A percentile compares a stretch with the other conserved stretches of the same genome.
phyloP scores from a whole-genome alignment of 1,140 invertebrate species.

The Eupeodes corollae region DNA sequence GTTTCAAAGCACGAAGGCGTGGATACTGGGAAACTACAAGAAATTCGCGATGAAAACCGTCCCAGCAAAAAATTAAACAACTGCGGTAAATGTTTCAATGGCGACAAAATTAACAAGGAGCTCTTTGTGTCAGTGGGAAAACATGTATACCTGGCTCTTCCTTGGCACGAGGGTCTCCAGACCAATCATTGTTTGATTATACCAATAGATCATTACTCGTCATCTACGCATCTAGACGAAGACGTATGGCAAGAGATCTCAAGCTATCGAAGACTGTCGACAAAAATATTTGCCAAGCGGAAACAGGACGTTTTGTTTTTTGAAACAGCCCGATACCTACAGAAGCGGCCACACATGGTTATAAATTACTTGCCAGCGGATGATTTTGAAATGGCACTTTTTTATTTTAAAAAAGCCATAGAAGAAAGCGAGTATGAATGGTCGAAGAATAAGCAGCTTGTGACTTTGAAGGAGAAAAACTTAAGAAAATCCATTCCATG shows the following conservation, averaged over 20 bases:
- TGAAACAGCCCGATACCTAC: constrained; percentile 68
- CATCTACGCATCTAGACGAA: constrained; percentile 77
- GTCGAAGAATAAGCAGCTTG: constrained; percentile 90
- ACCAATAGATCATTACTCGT: constrained; percentile 68
- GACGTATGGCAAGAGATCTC: constrained; percentile 84
- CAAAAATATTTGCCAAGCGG: constrained; percentile 60
- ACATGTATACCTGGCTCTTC: constrained; percentile 73
- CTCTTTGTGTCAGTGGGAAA: constrained; percentile 71
- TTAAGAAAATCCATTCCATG: constrained; percentile 77
- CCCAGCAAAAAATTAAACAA: constrained; percentile 60
- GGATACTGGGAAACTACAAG: too few species aligned
- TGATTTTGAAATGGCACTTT: constrained; percentile 59
- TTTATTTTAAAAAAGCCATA: constrained; percentile 97
- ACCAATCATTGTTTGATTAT: constrained; percentile 79
- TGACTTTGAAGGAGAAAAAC: constrained; percentile 65
- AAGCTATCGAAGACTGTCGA: constrained; percentile 61
- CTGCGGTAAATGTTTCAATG: constrained; percentile 76
- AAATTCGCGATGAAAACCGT: constrained; percentile 61
- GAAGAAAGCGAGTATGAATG: constrained; percentile 90
- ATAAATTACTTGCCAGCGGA: constrained; percentile 74
- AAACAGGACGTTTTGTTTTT: constrained; percentile 82
- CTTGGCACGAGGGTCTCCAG: constrained; percentile 66
- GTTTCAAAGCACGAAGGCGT: constrained; percentile 41
- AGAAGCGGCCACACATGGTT: constrained; percentile 70
- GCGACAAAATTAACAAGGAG: constrained; percentile 69